phyloP scores from a whole-genome alignment of 2,797 vertebrate species.

The Trematomus bernacchii region DNA sequence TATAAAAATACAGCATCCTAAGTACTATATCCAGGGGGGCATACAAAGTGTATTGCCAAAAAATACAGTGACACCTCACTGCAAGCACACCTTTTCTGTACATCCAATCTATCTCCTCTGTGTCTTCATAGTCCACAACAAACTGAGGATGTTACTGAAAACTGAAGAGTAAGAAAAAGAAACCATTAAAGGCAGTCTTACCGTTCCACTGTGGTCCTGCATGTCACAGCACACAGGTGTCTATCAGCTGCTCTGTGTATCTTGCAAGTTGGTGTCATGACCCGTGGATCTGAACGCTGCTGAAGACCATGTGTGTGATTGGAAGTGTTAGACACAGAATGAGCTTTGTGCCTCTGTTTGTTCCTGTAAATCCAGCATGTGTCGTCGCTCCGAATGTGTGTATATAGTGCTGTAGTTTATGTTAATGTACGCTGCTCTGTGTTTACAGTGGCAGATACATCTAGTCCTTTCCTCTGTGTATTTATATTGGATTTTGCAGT shows the following conservation, averaged over 20 bases:
- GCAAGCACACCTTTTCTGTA: background rate
- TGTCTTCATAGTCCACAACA: background rate
- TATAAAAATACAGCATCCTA: background rate
- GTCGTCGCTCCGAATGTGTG: constrained; percentile 40
- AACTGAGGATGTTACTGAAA: background rate
- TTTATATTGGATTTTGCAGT: constrained; percentile 27
- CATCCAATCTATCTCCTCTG: background rate
- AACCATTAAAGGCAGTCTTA: constrained; percentile 41
- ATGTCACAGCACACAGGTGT: constrained; percentile 48
- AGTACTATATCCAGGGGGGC: background rate
- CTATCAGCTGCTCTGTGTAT: constrained; percentile 47
- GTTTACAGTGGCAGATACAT: constrained; percentile 40
- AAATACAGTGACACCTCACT: background rate
- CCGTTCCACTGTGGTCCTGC: constrained; percentile 52
- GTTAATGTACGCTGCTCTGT: constrained; percentile 39
- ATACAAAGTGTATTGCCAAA: background rate
- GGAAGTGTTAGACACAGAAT: background rate
- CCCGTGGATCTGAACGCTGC: constrained; percentile 22
- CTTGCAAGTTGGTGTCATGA: constrained; percentile 61
- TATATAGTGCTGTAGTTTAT: constrained; percentile 35
- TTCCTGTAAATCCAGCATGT: constrained; percentile 46
- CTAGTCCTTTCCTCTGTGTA: constrained; percentile 33
- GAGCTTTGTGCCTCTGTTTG: constrained; percentile 17
- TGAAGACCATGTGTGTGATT: constrained; percentile 29
- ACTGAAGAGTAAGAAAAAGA: constrained; percentile 11